Conservation (phyloP, 2,797 vertebrate species). For the Myoxocephalus aenaeus region DNA sequence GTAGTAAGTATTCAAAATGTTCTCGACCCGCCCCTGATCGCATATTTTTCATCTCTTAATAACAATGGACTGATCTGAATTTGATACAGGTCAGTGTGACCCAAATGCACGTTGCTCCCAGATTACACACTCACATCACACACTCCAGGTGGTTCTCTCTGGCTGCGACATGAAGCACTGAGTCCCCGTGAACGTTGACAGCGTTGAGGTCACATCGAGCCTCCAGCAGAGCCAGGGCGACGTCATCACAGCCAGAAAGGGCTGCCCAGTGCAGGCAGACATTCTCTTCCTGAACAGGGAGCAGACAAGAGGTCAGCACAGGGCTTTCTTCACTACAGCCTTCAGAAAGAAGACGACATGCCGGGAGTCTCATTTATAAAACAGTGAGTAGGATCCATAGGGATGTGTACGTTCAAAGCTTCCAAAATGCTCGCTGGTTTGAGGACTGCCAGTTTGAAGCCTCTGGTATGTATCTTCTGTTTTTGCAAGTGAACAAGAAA, state of each 20-base stretch:
- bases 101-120: not conserved
- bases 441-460: no score
- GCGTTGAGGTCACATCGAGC: constrained; percentile 90
- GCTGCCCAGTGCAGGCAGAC: constrained; percentile 98
- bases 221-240: constrained; percentile 92
- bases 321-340: not conserved
- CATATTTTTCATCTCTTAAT: not conserved
- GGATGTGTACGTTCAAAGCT: no score
- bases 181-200: constrained; percentile 93
- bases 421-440: not conserved
- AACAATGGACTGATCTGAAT: not conserved
- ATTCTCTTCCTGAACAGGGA: constrained; percentile 90
- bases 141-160: constrained; percentile 95
- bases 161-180: constrained; percentile 92
- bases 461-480: no score
- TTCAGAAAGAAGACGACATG: not conserved
- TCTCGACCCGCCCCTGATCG: not conserved
- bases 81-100: not conserved
- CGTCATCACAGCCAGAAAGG: constrained; percentile 92
- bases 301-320: constrained; percentile 1
- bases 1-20: not conserved
- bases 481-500: no score
- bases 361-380: not conserved
- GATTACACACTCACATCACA: constrained; percentile 89
- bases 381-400: no score